phyloP scores from a whole-genome alignment of 2,888 invertebrate species.

The Pammene aurita region DNA sequence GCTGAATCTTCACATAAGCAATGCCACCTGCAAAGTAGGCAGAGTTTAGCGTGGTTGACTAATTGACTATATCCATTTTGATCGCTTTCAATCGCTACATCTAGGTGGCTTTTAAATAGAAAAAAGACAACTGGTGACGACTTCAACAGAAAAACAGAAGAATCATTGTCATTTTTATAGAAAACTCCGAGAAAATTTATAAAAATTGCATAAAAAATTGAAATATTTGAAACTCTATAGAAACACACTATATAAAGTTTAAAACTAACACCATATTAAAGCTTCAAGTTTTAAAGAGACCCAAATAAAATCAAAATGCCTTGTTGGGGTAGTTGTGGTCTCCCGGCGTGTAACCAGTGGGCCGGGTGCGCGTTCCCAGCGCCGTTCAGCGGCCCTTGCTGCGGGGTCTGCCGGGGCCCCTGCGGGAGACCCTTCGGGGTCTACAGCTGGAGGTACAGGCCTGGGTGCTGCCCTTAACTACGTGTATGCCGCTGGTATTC shows the following conservation, averaged over 20 bases:
- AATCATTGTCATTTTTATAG: background rate
- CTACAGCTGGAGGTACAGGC: constrained; percentile 18
- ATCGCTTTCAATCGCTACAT: background rate
- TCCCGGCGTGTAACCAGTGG: constrained; percentile 16
- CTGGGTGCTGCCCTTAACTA: background rate
- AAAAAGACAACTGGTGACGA: background rate
- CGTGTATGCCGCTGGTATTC: no score
- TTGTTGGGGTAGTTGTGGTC: constrained; percentile 17
- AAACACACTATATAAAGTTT: no score
- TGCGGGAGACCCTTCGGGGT: constrained; percentile 13
- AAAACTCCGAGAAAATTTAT: background rate
- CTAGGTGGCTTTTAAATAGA: background rate
- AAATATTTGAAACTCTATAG: background rate
- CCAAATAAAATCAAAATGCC: background rate
- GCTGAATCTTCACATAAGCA: no score
- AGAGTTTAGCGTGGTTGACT: no score
- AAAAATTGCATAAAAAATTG: no score
- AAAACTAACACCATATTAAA: no score
- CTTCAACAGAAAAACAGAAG: constrained; percentile 3
- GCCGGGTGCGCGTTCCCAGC: constrained; percentile 20
- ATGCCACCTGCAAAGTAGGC: no score
- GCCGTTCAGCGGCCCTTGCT: constrained; percentile 9
- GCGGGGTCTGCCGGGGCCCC: constrained; percentile 4
- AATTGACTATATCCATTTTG: no score
- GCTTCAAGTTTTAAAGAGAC: background rate